Evolutionary conservation across 2,888 invertebrate genomes (phyloP), one percentile per base, ranked within the genome.

Genomic region (Diloba caeruleocephala): DNA sequence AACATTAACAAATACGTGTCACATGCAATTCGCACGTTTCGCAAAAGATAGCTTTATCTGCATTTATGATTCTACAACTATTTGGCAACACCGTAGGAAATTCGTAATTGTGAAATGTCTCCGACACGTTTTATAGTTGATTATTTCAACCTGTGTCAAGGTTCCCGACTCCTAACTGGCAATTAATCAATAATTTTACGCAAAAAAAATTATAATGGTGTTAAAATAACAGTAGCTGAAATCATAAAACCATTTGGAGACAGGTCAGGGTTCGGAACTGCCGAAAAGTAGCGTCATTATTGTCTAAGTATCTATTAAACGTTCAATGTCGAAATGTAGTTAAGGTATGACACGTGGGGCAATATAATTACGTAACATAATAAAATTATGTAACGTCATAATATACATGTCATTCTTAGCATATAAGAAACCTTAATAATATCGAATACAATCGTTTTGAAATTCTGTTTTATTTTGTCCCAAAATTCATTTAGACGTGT

Each of bases 131-230:
- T 73, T 41, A 48, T 41, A 54, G 50, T 32, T 38, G 28, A 56
- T 51, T 65, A 56, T 52, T 57, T 58, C 53, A 71, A 67, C 81
- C 71, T 38, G 64, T 78, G 84, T 80, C 83, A 84, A 83, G 85
- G 84, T 29, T 45, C 19, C 67, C 68, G 62, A 68, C 68, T 65
- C 43, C 36, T 48, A 49, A 42, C 51, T 61, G 15, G 51, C 65
- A 71, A 70, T 68, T 67, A 75, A 71, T 64, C 65, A 59, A 41
- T 41, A 15, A 52, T 45, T 46, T 60, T 45, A 39, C 28, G 26
- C 39, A 57, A 69, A 68, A 66, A 67, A 67, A 36, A 28, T 31
- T 10, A 8, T 44, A 53, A 62, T 48, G 26, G 33, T 38, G 23
- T 48, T 53, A 46, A 52, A 54, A 55, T 53, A 41, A 42, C 41